Base-by-base conservation (phyloP, 2,888 invertebrate species). In the Capitulum mitella region DNA sequence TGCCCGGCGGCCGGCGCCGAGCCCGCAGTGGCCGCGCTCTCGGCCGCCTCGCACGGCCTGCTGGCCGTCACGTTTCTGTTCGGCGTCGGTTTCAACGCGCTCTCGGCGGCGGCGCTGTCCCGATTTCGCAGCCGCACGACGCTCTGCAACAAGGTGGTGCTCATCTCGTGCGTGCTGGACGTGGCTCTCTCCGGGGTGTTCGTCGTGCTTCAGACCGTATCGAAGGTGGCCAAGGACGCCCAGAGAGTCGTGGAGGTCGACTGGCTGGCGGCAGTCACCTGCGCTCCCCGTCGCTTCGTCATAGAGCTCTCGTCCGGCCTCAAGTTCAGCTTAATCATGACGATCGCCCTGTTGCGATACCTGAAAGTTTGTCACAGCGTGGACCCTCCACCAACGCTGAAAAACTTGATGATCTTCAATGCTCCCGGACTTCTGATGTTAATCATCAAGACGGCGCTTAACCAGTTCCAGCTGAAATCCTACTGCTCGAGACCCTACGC, bases 291-390 rank as follows among this genome's bases (percentile, higher is more conserved):
- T 3, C 58, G 58, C 58, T n/a, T 58, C 58, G 6, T 58, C 58
- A 29, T 58, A n/a, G n/a, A 58, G 8, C 3, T 58, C 58, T 29
- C n/a, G 19, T 12, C 3, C 58, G 29, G 14, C 58, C 1, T n/a
- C n/a, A n/a, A 58, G 58, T 29, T 29, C n/a, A 29, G n/a, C n/a
- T 29, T 58, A n/a, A 58, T 58, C 58, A 14, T 58, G n/a, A 58
- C 58, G 58, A 58, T 58, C n/a, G 58, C 58, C n/a, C 29, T n/a
- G n/a, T 29, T 58, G n/a, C 58, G 58, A n/a, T 58, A 58, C 58
- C 58, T 58, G 58, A 8, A 14, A 14, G 58, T 58, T n/a, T 58
- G 58, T 14, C 29, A 8, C n/a, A n/a, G 5, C 58, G 14, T n/a
- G n/a, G 14, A 58, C 6, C 58, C 29, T n/a, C 29, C 2, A 29